These are phyloP conservation scores for Zosterops lateralis DNA, from an alignment of 2,113 vertebrate genomes.

Conservation along the genomic window DNA sequence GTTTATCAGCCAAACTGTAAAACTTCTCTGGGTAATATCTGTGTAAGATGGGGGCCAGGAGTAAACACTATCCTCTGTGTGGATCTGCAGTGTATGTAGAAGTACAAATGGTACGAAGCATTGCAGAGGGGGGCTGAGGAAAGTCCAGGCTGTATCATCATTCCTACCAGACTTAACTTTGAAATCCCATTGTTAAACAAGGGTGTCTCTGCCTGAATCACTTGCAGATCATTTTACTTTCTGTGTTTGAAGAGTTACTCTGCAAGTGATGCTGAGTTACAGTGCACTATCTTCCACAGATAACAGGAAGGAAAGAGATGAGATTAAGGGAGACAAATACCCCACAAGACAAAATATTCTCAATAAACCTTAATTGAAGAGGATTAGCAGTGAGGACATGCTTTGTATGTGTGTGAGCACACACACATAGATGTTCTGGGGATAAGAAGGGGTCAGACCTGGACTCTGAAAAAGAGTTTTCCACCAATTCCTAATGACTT, in stretches of 20 bases:
- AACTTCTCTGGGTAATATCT: neutral
- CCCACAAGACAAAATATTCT: neutral
- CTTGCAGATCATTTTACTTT: neutral
- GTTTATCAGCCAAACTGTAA: neutral
- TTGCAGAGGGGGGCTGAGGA: neutral
- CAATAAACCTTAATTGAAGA: constrained; percentile 25
- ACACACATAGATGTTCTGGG: constrained; percentile 25
- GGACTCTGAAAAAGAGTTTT: constrained; percentile 66
- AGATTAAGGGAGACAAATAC: neutral
- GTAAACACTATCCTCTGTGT: neutral
- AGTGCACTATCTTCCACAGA: neutral
- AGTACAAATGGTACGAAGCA: neutral
- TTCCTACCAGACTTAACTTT: neutral
- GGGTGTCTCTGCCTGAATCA: neutral
- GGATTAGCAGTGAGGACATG: constrained; percentile 38
- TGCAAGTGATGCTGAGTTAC: neutral
- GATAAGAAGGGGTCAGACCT: constrained; percentile 58
- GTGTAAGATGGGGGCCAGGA: neutral
- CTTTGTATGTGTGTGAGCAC: neutral
- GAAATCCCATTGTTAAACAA: neutral
- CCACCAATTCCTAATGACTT: constrained; percentile 70
- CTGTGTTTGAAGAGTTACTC: neutral
- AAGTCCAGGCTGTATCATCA: neutral
- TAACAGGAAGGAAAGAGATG: neutral
- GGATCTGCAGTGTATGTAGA: too few relatives aligned